Percentiles rank a stretch among this genome's conserved stretches.
These are phyloP conservation scores for Sinosuthora webbiana DNA, from an alignment of 2,113 vertebrate species.

Conservation along the genomic window DNA sequence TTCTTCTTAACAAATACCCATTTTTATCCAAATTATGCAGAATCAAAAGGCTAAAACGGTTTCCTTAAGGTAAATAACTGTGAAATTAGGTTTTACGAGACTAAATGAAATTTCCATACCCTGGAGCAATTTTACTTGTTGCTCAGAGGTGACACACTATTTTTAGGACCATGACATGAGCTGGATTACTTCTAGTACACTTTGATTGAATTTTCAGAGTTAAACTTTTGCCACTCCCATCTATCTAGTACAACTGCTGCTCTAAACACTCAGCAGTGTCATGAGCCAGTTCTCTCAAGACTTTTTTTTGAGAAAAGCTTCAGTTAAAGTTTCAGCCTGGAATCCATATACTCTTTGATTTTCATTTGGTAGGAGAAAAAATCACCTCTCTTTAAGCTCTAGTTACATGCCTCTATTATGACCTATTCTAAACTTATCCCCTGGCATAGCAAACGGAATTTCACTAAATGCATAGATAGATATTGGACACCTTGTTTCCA, in stretches of 20 bases:
- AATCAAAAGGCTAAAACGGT: neutral
- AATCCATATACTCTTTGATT: neutral
- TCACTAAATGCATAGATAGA: slow-evolving; percentile 70
- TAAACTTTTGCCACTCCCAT: neutral
- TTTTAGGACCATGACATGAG: slow-evolving; percentile 20
- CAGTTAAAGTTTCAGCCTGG: neutral
- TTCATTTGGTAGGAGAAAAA: slow-evolving; percentile 33
- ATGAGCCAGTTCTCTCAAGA: neutral
- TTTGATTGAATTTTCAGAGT: slow-evolving; percentile 35
- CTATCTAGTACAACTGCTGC: neutral
- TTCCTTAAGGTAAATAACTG: neutral
- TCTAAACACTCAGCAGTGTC: neutral
- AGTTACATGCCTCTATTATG: slow-evolving; percentile 61
- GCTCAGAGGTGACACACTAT: slow-evolving; percentile 36
- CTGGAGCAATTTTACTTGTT: neutral
- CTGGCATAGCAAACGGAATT: slow-evolving; percentile 64
- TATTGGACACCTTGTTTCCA: slow-evolving; percentile 72
- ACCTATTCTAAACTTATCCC: slow-evolving; percentile 68
- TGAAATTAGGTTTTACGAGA: neutral
- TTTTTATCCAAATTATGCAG: neutral
- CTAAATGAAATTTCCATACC: neutral
- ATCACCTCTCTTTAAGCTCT: slow-evolving; percentile 54
- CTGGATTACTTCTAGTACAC: slow-evolving; percentile 2
- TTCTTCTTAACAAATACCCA: neutral
- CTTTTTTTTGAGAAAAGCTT: neutral